phyloP scores from a whole-genome alignment of 2,888 invertebrate genomes.

The Diaperis boleti region DNA sequence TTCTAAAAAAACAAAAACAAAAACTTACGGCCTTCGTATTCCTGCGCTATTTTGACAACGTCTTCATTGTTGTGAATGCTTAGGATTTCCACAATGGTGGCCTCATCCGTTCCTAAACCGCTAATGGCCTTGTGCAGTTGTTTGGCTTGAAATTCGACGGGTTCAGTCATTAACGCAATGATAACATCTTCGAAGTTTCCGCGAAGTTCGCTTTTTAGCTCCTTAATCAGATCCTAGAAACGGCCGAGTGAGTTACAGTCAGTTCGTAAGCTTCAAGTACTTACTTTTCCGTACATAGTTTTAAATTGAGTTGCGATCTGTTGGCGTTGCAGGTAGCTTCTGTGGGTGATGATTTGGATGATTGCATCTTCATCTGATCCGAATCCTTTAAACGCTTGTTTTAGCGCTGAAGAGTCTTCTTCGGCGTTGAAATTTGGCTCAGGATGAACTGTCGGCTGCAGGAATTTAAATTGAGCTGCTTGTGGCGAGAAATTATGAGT shows the following conservation, averaged over 20 bases:
- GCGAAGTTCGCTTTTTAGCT: constrained; percentile 88
- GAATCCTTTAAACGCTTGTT: constrained; percentile 63
- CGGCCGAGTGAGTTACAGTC: not conserved
- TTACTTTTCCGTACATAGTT: constrained; percentile 77
- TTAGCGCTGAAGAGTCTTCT: constrained; percentile 61
- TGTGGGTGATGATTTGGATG: constrained; percentile 73
- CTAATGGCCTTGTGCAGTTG: constrained; percentile 85
- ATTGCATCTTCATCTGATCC: constrained; percentile 75
- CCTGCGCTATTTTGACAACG: constrained; percentile 80
- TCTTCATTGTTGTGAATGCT: constrained; percentile 87
- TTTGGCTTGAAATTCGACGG: constrained; percentile 84
- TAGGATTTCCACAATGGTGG: constrained; percentile 86
- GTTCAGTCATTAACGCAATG: constrained; percentile 83
- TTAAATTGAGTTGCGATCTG: constrained; percentile 72
- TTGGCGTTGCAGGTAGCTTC: constrained; percentile 75
- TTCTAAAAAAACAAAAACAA: not conserved
- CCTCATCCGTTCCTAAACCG: constrained; percentile 86
- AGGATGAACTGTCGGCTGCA: constrained; percentile 60
- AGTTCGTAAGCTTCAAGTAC: constrained; percentile 35
- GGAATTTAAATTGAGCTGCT: not conserved
- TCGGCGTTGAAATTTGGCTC: constrained; percentile 58
- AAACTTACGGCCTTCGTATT: constrained; percentile 80
- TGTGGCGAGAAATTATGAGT: not conserved
- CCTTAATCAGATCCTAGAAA: constrained; percentile 78
- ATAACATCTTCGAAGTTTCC: constrained; percentile 88